Percentiles rank a stretch among this genome's conserved stretches.
Conservation (phyloP, 2,888 invertebrate species). For the Campopleginae sp. region DNA sequence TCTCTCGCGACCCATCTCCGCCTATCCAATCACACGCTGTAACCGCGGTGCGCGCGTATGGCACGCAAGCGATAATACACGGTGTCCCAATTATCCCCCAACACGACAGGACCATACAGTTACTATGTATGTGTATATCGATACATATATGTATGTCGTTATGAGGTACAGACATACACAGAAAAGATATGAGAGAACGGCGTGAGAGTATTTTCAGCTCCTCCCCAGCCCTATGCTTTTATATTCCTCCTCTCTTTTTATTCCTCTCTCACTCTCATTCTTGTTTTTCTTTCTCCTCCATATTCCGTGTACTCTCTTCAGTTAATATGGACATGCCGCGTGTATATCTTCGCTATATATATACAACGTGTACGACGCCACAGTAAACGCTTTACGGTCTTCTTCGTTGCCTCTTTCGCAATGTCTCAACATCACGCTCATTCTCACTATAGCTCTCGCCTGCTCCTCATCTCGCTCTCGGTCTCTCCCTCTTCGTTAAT, state of each 20-base stretch:
- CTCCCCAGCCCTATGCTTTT: conserved; percentile 73
- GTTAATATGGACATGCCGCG: conserved; percentile 15
- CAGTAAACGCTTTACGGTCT: conserved; percentile 59
- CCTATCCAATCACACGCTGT: conserved; percentile 84
- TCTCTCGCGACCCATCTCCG: conserved; percentile 84
- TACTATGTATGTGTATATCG: not conserved
- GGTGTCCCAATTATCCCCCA: conserved; percentile 83
- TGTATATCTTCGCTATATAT: conserved; percentile 17
- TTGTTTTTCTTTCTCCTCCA: conserved; percentile 19
- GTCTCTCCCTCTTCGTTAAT: not conserved
- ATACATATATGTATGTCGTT: conserved; percentile 8
- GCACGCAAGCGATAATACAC: conserved; percentile 83
- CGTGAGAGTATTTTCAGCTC: conserved; percentile 81
- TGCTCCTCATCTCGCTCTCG: too few species aligned
- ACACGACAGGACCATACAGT: conserved; percentile 77
- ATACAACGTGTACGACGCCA: conserved; percentile 33
- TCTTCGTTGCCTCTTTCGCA: conserved; percentile 55
- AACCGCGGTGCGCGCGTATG: conserved; percentile 78
- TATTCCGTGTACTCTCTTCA: conserved; percentile 42
- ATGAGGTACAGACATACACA: not conserved
- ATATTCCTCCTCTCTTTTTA: conserved; percentile 39
- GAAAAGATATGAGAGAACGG: conserved; percentile 64
- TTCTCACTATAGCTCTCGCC: conserved; percentile 1
- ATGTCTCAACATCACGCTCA: conserved; percentile 61
- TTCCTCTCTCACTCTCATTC: not conserved